Conservation (phyloP, 2,888 invertebrate species). For the Villa cingulata region DNA sequence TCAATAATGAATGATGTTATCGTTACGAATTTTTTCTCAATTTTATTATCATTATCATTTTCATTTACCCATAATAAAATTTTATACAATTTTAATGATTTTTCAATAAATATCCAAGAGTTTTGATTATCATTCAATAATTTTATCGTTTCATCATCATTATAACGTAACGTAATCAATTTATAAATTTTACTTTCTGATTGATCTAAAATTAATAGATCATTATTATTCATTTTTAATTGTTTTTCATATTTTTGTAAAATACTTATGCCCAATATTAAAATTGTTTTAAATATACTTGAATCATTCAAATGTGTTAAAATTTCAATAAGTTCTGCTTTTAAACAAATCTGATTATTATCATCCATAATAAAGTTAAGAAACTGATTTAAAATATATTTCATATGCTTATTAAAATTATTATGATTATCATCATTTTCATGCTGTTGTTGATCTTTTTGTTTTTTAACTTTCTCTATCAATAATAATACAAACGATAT, state of each 20-base stretch:
- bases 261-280: slow-evolving; percentile 23
- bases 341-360: slow-evolving; percentile 37
- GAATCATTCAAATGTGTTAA: slow-evolving; percentile 38
- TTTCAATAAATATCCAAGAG: slow-evolving; percentile 46
- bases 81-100: slow-evolving; percentile 41
- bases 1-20: slow-evolving; percentile 27
- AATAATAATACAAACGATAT: slow-evolving; percentile 48
- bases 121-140: slow-evolving; percentile 31
- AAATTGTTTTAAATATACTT: slow-evolving; percentile 35
- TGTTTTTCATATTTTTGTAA: slow-evolving; percentile 18
- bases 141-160: slow-evolving; percentile 39
- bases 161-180: slow-evolving; percentile 42
- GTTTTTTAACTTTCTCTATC: slow-evolving; percentile 42
- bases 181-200: slow-evolving; percentile 42
- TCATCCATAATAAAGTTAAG: slow-evolving; percentile 27
- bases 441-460: slow-evolving; percentile 13
- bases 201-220: slow-evolving; percentile 30
- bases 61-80: slow-evolving; percentile 16
- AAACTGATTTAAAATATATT: slow-evolving; percentile 23
- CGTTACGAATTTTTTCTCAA: slow-evolving; percentile 25
- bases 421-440: slow-evolving; percentile 9
- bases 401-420: slow-evolving; percentile 18
- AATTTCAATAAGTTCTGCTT: slow-evolving; percentile 38
- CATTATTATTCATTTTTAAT: neutral
- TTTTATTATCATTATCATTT: no score